Evolutionary conservation across 2,113 vertebrate species (phyloP).

Genomic region (Paradoxurus hermaphroditus): DNA sequence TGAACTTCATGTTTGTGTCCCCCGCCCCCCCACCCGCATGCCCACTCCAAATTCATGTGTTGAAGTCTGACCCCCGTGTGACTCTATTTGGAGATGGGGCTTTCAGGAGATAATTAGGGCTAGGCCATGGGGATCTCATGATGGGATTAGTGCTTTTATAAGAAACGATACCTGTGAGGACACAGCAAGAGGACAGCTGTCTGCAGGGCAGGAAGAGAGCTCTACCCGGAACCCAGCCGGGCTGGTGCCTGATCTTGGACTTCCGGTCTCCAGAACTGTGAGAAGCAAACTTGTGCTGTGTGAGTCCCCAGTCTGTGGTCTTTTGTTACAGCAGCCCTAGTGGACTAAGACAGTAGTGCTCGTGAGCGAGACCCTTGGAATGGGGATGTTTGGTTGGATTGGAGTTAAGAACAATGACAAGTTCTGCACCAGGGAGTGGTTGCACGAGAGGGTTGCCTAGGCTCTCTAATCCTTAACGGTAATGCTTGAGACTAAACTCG

Average conservation of each 20-base stretch:
- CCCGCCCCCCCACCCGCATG: no score
- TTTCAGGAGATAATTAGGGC: background rate
- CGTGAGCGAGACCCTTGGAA: background rate
- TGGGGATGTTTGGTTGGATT: background rate
- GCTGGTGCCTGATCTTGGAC: background rate
- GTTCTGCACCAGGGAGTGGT: background rate
- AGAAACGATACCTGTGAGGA: background rate
- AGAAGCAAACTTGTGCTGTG: background rate
- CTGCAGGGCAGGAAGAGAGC: background rate
- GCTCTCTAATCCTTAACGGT: background rate
- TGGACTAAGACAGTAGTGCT: background rate
- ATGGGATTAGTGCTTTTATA: background rate
- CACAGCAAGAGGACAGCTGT: background rate
- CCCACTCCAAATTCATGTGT: background rate
- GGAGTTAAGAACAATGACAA: background rate
- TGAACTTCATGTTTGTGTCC: background rate
- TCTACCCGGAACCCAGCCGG: background rate
- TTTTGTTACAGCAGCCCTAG: background rate
- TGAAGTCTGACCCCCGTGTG: background rate
- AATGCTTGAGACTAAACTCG: background rate
- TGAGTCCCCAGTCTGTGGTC: background rate
- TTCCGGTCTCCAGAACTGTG: no score
- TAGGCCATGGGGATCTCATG: rapidly evolving
- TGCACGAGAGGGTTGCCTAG: background rate
- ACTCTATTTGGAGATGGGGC: background rate